A percentile compares a stretch with the other conserved stretches of the same genome.
Conservation (phyloP, 2,113 vertebrate genomes). For the Rhombomys opimus region DNA sequence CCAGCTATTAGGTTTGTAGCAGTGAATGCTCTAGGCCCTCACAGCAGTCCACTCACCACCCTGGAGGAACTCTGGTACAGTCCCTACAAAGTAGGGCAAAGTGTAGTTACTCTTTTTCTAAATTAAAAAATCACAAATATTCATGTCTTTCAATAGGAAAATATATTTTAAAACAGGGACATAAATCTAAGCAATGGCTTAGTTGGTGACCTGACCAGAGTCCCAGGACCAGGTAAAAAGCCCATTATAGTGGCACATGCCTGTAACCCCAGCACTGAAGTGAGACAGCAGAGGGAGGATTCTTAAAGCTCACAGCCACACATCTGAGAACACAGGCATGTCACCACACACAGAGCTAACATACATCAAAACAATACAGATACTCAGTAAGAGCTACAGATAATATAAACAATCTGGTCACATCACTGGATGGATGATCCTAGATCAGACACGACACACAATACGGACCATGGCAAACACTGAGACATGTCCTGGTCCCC, state of each 20-base stretch:
- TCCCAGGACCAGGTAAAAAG: not conserved
- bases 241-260: not conserved
- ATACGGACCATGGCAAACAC: accelerated
- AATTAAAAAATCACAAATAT: not conserved
- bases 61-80: not conserved
- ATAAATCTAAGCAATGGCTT: not conserved
- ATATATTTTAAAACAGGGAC: not conserved
- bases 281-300: too few relatives aligned
- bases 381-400: not conserved
- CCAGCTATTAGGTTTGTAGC: not conserved
- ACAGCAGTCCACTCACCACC: not conserved
- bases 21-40: not conserved
- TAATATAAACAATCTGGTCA: not conserved
- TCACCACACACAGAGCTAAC: not conserved
- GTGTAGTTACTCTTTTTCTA: not conserved
- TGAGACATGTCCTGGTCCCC: not conserved
- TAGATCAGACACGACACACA: not conserved
- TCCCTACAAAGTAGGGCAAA: not conserved
- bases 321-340: too few relatives aligned
- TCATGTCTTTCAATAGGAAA: not conserved
- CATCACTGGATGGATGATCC: not conserved
- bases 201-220: not conserved
- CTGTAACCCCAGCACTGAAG: not conserved
- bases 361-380: not conserved
- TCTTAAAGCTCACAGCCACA: not conserved